phyloP scores from a whole-genome alignment of 1,140 invertebrate genomes.

The Drosophila chauvacae region DNA sequence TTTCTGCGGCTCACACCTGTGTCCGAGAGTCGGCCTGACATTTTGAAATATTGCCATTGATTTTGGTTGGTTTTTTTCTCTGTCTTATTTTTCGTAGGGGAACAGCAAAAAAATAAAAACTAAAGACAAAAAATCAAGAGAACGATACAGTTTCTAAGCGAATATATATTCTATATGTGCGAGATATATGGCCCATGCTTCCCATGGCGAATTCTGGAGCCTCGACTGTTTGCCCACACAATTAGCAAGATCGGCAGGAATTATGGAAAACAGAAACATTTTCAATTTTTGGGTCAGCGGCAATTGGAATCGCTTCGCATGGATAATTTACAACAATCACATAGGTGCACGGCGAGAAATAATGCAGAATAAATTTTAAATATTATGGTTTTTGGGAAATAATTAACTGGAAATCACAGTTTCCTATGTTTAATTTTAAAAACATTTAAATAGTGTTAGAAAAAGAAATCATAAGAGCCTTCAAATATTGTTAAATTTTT shows the following conservation, averaged over 20 bases:
- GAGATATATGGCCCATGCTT: constrained; percentile 29
- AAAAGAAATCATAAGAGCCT: background rate
- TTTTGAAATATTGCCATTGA: constrained; percentile 83
- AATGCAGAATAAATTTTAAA: background rate
- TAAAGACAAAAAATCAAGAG: background rate
- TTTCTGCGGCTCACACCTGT: constrained; percentile 81
- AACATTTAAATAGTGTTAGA: too few species aligned
- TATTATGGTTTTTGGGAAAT: too few species aligned
- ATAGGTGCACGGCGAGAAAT: constrained; percentile 32
- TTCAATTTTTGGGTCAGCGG: constrained; percentile 66
- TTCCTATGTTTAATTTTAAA: background rate
- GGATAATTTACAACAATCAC: constrained; percentile 67
- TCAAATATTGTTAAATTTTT: background rate
- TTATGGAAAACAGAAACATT: constrained; percentile 36
- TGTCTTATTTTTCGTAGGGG: constrained; percentile 15
- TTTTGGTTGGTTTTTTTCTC: constrained; percentile 39
- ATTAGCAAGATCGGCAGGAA: constrained; percentile 66
- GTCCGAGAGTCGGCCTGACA: constrained; percentile 66
- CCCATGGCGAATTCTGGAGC: constrained; percentile 67
- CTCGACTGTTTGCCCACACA: constrained; percentile 64
- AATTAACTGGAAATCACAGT: background rate
- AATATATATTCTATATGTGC: background rate
- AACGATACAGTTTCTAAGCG: constrained; percentile 66
- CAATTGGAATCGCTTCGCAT: constrained; percentile 73
- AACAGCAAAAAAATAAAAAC: constrained; percentile 4